These are phyloP conservation scores for Recurvirostra avosetta DNA, from an alignment of 2,113 vertebrate species.

Conservation along the genomic window DNA sequence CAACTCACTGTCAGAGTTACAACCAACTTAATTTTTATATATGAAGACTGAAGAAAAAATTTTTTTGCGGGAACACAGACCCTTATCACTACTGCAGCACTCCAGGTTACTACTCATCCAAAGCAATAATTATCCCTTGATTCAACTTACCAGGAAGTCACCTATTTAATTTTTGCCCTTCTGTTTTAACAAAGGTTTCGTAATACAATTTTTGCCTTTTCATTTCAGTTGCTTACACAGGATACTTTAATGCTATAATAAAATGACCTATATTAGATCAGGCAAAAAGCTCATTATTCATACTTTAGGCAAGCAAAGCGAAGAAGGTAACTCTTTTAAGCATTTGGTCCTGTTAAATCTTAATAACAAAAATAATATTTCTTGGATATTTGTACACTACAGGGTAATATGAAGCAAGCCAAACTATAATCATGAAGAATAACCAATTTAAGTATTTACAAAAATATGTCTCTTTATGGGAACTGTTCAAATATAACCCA, in stretches of 20 bases:
- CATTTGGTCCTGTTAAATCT: not conserved
- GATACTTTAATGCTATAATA: not conserved
- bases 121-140: not conserved
- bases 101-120: not conserved
- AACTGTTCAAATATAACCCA: conserved; percentile 25
- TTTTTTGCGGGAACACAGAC: not conserved
- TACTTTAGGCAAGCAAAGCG: not conserved
- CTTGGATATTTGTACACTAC: not conserved
- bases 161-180: not conserved
- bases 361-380: not conserved
- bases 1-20: not conserved
- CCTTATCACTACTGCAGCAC: not conserved
- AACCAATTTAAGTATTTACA: conserved; percentile 13
- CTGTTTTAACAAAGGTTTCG: not conserved
- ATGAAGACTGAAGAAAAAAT: not conserved
- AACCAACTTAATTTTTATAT: not conserved
- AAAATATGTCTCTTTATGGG: not conserved
- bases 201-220: not conserved
- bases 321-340: not conserved
- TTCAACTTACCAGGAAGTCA: not conserved
- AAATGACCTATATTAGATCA: not conserved
- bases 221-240: not conserved
- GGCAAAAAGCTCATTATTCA: not conserved
- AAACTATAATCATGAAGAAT: not conserved
- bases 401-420: not conserved